A percentile compares a stretch with the other conserved stretches of the same genome.
Conservation (phyloP, 1,140 invertebrate genomes). For the Brachionus angularis region DNA sequence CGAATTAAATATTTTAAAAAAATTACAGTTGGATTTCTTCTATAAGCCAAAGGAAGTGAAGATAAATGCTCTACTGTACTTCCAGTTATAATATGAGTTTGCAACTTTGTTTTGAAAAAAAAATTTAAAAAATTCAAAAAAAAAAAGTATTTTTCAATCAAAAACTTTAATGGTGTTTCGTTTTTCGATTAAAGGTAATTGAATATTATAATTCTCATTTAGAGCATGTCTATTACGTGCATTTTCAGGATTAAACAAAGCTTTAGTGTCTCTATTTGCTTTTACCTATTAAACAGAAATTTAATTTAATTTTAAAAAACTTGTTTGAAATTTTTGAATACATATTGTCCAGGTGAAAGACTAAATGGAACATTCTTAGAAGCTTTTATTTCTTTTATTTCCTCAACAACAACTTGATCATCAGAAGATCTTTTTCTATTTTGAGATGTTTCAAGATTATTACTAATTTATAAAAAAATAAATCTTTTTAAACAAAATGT, state of each 20-base stretch:
- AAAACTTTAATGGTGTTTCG: conserved; percentile 48
- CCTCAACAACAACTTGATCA: not conserved
- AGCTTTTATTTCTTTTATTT: conserved; percentile 1
- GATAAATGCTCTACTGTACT: conserved; percentile 6
- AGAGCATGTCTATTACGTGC: conserved; percentile 51
- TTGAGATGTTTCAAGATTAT: not conserved
- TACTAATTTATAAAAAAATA: not conserved
- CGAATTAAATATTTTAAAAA: not conserved
- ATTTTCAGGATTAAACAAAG: conserved; percentile 54
- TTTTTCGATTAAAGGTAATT: conserved; percentile 54
- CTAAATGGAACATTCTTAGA: conserved; percentile 11
- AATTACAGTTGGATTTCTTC: conserved; percentile 30
- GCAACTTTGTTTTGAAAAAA: conserved; percentile 1
- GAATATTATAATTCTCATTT: conserved; percentile 55
- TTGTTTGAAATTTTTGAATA: not conserved
- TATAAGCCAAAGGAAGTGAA: not conserved
- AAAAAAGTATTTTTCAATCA: not conserved
- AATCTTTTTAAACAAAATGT: not conserved
- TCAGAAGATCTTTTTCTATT: not conserved
- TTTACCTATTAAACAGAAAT: conserved; percentile 4
- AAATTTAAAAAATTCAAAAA: not conserved
- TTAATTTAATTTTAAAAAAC: not conserved
- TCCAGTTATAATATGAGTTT: conserved; percentile 37
- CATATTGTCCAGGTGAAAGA: conserved; percentile 22
- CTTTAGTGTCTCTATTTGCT: conserved; percentile 44